These are phyloP conservation scores for Cyanoramphus novaezelandiae DNA, from an alignment of 2,113 vertebrate species.

Conservation along the genomic window DNA sequence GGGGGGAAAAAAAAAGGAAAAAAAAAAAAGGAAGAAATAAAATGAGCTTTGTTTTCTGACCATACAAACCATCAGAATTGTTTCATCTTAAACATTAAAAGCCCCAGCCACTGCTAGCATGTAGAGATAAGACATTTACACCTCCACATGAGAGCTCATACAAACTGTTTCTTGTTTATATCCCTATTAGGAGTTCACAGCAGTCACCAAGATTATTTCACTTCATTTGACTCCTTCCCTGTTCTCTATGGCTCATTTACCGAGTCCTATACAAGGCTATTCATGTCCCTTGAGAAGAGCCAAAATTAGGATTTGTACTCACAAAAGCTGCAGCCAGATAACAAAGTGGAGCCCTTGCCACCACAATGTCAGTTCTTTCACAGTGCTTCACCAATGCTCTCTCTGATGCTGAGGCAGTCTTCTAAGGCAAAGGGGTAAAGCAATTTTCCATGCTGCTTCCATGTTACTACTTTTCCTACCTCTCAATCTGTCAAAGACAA, in stretches of 20 bases:
- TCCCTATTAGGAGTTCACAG: constrained; percentile 61
- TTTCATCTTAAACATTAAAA: constrained; percentile 47
- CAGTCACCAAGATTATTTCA: constrained; percentile 61
- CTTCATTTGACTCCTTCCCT: constrained; percentile 59
- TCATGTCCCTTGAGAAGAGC: constrained; percentile 18
- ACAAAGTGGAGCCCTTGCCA: background rate
- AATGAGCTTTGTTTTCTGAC: background rate
- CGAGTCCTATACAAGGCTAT: constrained; percentile 16
- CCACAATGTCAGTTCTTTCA: background rate
- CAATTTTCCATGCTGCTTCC: background rate
- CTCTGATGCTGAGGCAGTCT: background rate
- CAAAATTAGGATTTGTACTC: background rate
- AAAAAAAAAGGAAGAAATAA: constrained; percentile 21
- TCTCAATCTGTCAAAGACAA: background rate
- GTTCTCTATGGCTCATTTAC: constrained; percentile 64
- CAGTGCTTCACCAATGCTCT: background rate
- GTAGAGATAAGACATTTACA: constrained; percentile 49
- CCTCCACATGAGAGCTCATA: constrained; percentile 21
- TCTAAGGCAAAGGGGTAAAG: background rate
- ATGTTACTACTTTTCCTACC: background rate
- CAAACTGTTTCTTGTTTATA: constrained; percentile 62
- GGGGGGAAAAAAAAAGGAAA: background rate
- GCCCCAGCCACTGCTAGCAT: background rate
- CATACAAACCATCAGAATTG: constrained; percentile 14
- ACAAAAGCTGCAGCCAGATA: constrained; percentile 25